Evolutionary conservation across 1,140 invertebrate genomes (phyloP).

Genomic region (Rhyzopertha dominica): DNA sequence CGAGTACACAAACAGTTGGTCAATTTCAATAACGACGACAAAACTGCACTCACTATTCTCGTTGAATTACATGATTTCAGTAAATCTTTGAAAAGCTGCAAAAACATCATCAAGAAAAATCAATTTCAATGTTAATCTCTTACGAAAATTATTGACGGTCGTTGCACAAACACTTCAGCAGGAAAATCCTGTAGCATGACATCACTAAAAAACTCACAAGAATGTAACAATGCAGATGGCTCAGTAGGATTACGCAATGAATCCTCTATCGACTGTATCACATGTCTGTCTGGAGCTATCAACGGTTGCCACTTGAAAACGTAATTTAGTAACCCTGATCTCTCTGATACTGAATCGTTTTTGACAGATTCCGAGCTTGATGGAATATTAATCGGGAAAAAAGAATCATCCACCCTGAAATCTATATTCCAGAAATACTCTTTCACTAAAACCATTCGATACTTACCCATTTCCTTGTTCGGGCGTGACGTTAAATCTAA

Average conservation of each 20-base stretch:
- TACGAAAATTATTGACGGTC: constrained; percentile 57
- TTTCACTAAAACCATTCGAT: too few species aligned
- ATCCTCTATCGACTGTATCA: constrained; percentile 39
- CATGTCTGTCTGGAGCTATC: constrained; percentile 37
- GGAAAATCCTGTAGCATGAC: constrained; percentile 65
- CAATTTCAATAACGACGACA: constrained; percentile 47
- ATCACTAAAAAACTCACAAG: constrained; percentile 59
- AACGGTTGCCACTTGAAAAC: constrained; percentile 37
- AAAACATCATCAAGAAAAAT: constrained; percentile 13
- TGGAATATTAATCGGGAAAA: too few species aligned
- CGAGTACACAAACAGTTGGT: constrained; percentile 46
- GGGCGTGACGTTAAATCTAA: constrained; percentile 21
- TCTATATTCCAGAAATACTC: too few species aligned
- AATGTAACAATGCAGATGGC: constrained; percentile 30
- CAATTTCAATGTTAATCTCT: constrained; percentile 12
- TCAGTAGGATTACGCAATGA: constrained; percentile 33
- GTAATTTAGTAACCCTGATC: constrained; percentile 4
- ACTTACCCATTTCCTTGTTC: constrained; percentile 25
- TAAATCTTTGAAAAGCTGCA: constrained; percentile 32
- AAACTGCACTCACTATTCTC: constrained; percentile 36
- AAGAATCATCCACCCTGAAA: too few species aligned
- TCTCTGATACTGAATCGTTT: too few species aligned
- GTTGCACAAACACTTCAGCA: constrained; percentile 63
- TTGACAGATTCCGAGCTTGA: too few species aligned
- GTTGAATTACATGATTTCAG: constrained; percentile 29